Percentiles rank a stretch among this genome's conserved stretches.
Evolutionary conservation across 1,140 invertebrate species (phyloP).

Genomic region (Cylas formicarius): DNA sequence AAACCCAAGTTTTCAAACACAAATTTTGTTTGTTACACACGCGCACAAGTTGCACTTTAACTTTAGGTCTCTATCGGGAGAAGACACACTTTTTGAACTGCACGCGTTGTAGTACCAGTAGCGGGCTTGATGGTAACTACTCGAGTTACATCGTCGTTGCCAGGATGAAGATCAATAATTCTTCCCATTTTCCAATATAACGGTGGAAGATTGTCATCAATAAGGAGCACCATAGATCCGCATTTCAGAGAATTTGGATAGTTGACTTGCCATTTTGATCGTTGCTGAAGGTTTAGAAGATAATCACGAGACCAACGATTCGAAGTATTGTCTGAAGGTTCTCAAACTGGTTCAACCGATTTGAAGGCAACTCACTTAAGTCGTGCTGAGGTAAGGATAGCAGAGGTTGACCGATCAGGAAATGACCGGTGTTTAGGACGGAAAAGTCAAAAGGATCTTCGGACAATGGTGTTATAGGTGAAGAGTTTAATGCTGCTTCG

Average conservation of each 20-base stretch:
- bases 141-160: background rate
- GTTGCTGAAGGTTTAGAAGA: conserved; percentile 1
- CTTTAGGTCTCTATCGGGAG: background rate
- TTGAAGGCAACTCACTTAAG: background rate
- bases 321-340: conserved; percentile 2
- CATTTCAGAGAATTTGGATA: background rate
- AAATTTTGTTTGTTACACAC: too few relatives aligned
- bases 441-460: conserved; percentile 22
- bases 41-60: too few relatives aligned
- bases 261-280: conserved; percentile 4
- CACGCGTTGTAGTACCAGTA: background rate
- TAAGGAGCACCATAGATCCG: background rate
- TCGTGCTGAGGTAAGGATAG: conserved; percentile 1
- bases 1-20: conserved; percentile 4
- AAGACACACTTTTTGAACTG: background rate
- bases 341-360: conserved; percentile 10
- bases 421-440: conserved; percentile 22
- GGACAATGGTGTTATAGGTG: conserved; percentile 23
- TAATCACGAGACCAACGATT: conserved; percentile 7
- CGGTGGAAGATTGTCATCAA: conserved; percentile 1
- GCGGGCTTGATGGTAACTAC: background rate
- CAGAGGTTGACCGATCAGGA: conserved; percentile 19
- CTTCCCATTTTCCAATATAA: conserved; percentile 1
- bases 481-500: conserved; percentile 32
- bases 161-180: conserved; percentile 1